These are phyloP conservation scores for Scaptomyza caliginosa DNA, from an alignment of 2,888 invertebrate species.

Conservation along the genomic window DNA sequence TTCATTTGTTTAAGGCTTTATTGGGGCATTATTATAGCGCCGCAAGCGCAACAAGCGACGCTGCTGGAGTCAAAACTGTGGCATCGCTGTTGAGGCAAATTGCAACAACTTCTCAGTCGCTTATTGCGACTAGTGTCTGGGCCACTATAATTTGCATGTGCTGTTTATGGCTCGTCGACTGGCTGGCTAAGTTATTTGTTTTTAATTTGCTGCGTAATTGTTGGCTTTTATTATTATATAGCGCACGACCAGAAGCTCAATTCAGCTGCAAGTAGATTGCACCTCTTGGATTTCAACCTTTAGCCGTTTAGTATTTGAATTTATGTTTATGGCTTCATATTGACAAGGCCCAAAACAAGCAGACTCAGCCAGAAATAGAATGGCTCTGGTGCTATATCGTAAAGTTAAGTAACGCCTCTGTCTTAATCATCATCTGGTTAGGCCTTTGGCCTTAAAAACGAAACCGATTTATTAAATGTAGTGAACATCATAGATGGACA, in stretches of 20 bases:
- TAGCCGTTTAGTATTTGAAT: conserved; percentile 57
- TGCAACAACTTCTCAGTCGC: conserved; percentile 63
- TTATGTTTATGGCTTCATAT: conserved; percentile 66
- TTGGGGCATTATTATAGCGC: conserved; percentile 56
- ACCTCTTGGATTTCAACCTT: conserved; percentile 16
- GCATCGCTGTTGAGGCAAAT: conserved; percentile 51
- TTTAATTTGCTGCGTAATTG: conserved; percentile 83
- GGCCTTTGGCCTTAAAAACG: not conserved
- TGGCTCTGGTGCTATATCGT: not conserved
- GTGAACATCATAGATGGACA: no score
- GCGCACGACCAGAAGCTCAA: conserved; percentile 27
- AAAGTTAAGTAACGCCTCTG: conserved; percentile 4
- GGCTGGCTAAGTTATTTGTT: conserved; percentile 81
- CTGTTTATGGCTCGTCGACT: conserved; percentile 79
- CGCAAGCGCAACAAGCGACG: conserved; percentile 39
- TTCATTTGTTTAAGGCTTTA: conserved; percentile 75
- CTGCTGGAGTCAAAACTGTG: conserved; percentile 10
- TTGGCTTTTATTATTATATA: conserved; percentile 43
- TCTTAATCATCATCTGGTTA: not conserved
- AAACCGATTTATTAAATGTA: not conserved
- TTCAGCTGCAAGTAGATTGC: not conserved
- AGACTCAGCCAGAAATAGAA: conserved; percentile 13
- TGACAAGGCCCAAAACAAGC: conserved; percentile 28
- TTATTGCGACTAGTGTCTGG: conserved; percentile 7
- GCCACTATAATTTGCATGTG: conserved; percentile 82